These are phyloP conservation scores for Harpalus rubripes DNA, from an alignment of 2,888 invertebrate genomes.

Conservation along the genomic window DNA sequence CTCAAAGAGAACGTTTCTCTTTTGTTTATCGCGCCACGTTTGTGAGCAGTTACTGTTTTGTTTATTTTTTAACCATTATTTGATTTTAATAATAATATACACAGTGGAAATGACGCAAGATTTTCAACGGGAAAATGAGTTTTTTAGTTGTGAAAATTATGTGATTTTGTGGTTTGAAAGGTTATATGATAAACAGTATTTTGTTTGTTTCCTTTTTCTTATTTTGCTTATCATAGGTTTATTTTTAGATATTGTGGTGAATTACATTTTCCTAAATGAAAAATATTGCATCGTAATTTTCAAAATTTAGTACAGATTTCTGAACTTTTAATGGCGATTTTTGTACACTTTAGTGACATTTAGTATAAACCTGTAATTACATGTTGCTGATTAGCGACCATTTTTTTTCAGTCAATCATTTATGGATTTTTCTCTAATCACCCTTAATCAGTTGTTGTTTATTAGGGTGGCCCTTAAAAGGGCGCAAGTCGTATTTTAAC, in stretches of 20 bases:
- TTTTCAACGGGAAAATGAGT: neutral
- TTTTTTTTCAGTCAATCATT: too few species aligned
- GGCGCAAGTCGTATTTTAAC: too few species aligned
- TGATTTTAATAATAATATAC: constrained; percentile 23
- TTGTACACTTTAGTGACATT: too few species aligned
- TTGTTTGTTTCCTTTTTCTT: neutral
- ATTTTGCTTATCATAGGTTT: neutral
- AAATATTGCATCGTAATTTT: too few species aligned
- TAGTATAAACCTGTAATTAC: too few species aligned
- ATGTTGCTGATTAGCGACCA: too few species aligned
- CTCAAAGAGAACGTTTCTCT: constrained; percentile 34
- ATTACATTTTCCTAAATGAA: too few species aligned
- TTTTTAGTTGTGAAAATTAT: neutral
- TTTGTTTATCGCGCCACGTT: neutral
- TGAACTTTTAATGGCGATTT: too few species aligned
- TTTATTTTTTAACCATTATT: constrained; percentile 22
- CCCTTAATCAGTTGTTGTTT: too few species aligned
- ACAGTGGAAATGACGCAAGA: constrained; percentile 16
- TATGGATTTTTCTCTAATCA: too few species aligned
- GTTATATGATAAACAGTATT: neutral
- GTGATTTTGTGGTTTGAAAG: neutral
- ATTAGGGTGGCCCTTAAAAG: too few species aligned
- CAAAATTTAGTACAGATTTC: too few species aligned
- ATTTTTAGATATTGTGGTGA: neutral
- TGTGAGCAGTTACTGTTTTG: constrained; percentile 18